These are phyloP conservation scores for Hydropotes inermis DNA, from an alignment of 2,113 vertebrate species.

Conservation along the genomic window DNA sequence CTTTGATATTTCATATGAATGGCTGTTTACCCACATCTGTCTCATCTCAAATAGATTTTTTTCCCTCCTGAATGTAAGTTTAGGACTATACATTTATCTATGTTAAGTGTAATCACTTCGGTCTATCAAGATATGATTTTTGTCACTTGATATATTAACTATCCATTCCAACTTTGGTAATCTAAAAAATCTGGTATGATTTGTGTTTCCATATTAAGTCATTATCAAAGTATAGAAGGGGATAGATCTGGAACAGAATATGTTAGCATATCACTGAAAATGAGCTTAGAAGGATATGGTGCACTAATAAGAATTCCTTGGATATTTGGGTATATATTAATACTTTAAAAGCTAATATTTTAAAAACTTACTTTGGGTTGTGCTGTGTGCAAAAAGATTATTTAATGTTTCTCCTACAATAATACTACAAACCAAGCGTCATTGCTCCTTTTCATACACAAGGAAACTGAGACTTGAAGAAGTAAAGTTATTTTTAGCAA, in stretches of 20 bases:
- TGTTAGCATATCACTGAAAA: not conserved
- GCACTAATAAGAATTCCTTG: not conserved
- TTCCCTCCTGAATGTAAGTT: not conserved
- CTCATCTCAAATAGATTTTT: conserved; percentile 1
- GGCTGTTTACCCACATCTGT: conserved; percentile 12
- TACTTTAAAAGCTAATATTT: not conserved
- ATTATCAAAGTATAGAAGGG: conserved; percentile 11
- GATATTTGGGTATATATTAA: not conserved
- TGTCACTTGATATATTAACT: conserved; percentile 32
- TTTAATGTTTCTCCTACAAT: not conserved
- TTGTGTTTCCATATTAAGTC: not conserved
- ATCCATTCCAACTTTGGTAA: not conserved
- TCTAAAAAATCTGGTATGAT: conserved; percentile 5
- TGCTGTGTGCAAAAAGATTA: not conserved
- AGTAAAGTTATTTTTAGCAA: not conserved
- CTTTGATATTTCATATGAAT: conserved; percentile 35
- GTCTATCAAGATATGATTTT: conserved; percentile 35
- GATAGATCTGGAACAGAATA: not conserved
- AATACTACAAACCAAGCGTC: not conserved
- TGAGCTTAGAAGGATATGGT: not conserved
- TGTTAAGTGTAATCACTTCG: conserved; percentile 32
- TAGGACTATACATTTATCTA: conserved; percentile 22
- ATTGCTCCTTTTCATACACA: not conserved
- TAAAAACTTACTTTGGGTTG: not conserved
- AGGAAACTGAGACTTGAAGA: not conserved